These are phyloP conservation scores for Metridium senile DNA, from an alignment of 92 coral and sea anemone species.

Conservation along the genomic window DNA sequence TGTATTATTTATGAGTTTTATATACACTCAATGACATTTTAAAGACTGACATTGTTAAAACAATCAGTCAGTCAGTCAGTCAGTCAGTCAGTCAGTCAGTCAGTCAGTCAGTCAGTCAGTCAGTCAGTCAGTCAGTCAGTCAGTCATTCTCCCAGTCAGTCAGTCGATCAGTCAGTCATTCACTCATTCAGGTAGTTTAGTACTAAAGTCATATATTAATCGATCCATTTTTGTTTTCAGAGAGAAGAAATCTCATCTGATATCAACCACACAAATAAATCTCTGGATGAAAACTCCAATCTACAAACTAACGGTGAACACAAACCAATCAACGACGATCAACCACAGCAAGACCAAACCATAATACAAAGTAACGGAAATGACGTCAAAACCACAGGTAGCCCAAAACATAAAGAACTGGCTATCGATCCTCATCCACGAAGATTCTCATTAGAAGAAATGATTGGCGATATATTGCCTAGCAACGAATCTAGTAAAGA, in stretches of 20 bases:
- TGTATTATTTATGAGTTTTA: no score
- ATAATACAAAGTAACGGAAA: background rate
- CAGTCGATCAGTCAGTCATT: no score
- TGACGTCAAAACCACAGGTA: conserved; percentile 13
- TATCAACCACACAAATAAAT: background rate
- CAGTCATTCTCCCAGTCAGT: no score
- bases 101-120: background rate
- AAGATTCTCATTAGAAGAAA: conserved; percentile 62
- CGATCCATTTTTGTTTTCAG: background rate
- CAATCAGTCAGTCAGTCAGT: background rate
- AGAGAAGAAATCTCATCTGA: background rate
- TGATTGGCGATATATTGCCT: conserved; percentile 72
- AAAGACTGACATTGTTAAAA: background rate
- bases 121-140: background rate
- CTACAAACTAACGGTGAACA: background rate
- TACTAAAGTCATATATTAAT: no score
- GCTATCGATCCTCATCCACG: conserved; percentile 62
- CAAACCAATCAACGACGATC: background rate
- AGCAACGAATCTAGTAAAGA: conserved; percentile 21
- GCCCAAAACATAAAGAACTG: conserved; percentile 15
- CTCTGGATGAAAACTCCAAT: conserved; percentile 20
- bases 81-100: background rate
- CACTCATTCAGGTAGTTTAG: no score
- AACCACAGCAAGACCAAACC: background rate
- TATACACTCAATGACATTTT: background rate